phyloP scores from a whole-genome alignment of 2,888 invertebrate species.

The Eristalis tenax region DNA sequence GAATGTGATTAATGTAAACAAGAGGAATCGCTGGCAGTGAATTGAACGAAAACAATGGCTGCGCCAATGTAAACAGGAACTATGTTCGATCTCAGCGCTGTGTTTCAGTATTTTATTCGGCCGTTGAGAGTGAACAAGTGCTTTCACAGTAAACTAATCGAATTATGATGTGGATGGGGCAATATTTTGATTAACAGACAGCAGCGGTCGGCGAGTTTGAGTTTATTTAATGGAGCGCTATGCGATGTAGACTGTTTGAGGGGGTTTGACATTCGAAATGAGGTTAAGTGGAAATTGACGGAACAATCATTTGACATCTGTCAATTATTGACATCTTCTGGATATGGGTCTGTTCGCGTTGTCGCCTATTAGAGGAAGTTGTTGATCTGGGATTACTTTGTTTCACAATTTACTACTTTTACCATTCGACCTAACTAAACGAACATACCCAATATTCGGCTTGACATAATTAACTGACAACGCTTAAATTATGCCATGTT shows the following conservation, averaged over 20 bases:
- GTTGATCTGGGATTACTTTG: too few species aligned
- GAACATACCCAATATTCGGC: too few species aligned
- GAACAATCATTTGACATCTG: neutral
- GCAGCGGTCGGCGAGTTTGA: too few species aligned
- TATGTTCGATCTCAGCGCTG: neutral
- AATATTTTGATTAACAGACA: neutral
- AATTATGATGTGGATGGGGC: neutral
- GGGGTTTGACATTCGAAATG: neutral
- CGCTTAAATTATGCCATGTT: too few species aligned
- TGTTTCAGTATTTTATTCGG: neutral
- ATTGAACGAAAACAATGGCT: neutral
- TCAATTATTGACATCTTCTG: neutral
- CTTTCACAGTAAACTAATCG: neutral
- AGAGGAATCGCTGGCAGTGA: neutral
- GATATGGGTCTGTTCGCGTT: too few species aligned
- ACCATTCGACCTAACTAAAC: too few species aligned
- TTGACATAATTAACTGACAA: too few species aligned
- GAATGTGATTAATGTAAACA: conserved; percentile 1
- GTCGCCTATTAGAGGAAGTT: too few species aligned
- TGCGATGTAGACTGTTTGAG: neutral
- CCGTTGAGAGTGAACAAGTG: neutral
- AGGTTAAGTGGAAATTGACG: neutral
- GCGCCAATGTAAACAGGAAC: neutral
- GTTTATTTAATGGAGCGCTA: neutral
- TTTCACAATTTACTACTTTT: too few species aligned